phyloP scores from a whole-genome alignment of 2,113 vertebrate genomes.

The Amblyopsis rosae region DNA sequence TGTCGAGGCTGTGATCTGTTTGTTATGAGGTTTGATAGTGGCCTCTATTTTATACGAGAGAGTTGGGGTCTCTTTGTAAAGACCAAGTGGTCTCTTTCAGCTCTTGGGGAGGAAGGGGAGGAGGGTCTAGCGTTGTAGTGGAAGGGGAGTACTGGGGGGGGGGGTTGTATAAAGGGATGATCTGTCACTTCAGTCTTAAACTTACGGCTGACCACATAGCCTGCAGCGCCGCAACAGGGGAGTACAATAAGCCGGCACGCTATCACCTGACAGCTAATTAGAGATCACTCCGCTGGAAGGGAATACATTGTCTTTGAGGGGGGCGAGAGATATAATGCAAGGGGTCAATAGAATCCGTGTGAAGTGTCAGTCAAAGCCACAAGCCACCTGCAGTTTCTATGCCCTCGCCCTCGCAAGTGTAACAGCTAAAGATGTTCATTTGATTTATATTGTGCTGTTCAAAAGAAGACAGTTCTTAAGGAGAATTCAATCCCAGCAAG shows the following conservation, averaged over 20 bases:
- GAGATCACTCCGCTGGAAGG: slow-evolving; percentile 73
- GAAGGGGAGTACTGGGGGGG: slow-evolving; percentile 9
- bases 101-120: slow-evolving; percentile 33
- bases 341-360: slow-evolving; percentile 66
- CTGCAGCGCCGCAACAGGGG: slow-evolving; percentile 59
- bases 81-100: slow-evolving; percentile 73
- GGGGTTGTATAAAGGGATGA: slow-evolving; percentile 60
- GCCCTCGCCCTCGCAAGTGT: not conserved
- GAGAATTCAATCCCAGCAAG: not conserved
- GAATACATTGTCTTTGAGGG: slow-evolving; percentile 73
- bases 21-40: slow-evolving; percentile 67
- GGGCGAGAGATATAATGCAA: slow-evolving; percentile 63
- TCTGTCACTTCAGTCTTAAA: slow-evolving; percentile 68
- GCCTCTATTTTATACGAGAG: slow-evolving; percentile 54
- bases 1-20: slow-evolving; percentile 47
- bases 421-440: slow-evolving; percentile 1
- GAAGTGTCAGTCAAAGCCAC: slow-evolving; percentile 72
- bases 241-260: slow-evolving; percentile 64
- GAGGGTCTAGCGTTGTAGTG: slow-evolving; percentile 5
- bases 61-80: slow-evolving; percentile 69
- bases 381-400: slow-evolving; percentile 54
- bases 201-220: slow-evolving; percentile 71
- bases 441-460: not conserved
- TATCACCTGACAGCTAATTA: slow-evolving; percentile 80
- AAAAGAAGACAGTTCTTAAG: not conserved